phyloP scores from a whole-genome alignment of 2,113 vertebrate genomes.

The Progne subis region DNA sequence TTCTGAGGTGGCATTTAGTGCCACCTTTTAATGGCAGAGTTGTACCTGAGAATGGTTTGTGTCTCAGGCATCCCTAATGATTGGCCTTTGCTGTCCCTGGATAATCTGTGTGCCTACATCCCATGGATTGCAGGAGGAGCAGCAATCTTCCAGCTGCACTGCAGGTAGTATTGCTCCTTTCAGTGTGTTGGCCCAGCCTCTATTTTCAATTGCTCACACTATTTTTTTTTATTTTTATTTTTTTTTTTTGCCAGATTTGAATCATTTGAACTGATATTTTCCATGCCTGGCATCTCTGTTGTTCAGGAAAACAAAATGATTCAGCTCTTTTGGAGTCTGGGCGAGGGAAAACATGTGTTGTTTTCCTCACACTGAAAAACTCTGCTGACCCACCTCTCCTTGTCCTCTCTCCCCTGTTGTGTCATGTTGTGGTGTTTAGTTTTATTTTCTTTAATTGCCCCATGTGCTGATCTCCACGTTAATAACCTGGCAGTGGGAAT shows the following conservation, averaged over 20 bases:
- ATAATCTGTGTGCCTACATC: neutral
- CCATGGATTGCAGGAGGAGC: neutral
- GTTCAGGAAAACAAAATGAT: slow-evolving; percentile 24
- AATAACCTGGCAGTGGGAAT: neutral
- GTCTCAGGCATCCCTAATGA: neutral
- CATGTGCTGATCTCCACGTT: neutral
- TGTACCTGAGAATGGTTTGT: neutral
- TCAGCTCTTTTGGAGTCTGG: neutral
- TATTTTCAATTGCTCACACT: neutral
- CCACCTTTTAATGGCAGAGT: neutral
- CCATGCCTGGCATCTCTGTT: neutral
- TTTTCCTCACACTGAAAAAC: slow-evolving; percentile 9
- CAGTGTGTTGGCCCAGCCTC: neutral
- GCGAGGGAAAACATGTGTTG: slow-evolving; percentile 40
- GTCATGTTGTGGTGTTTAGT: neutral
- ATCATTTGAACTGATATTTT: neutral
- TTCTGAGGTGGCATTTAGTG: neutral
- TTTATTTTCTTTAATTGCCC: neutral
- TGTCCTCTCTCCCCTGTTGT: neutral
- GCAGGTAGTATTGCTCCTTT: neutral
- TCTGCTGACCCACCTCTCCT: slow-evolving; percentile 9
- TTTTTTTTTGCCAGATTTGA: neutral
- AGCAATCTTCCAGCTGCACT: neutral
- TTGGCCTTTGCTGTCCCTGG: neutral
- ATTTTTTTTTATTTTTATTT: no score